phyloP scores from a whole-genome alignment of 2,797 vertebrate genomes.

The Epinephelus awoara region DNA sequence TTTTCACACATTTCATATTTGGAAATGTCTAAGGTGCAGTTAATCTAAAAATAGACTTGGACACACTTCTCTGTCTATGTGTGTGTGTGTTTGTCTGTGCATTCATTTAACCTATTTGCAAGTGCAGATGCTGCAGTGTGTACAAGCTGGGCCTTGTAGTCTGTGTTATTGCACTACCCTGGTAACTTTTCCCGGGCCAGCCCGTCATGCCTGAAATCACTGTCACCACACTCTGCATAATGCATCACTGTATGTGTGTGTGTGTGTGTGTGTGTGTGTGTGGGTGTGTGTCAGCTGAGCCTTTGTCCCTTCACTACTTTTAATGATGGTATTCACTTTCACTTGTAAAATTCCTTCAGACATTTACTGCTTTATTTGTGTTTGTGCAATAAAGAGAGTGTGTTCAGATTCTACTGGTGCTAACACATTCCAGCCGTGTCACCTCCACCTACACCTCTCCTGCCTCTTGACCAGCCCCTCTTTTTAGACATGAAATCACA shows the following conservation, averaged over 20 bases:
- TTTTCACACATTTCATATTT: conserved; percentile 15
- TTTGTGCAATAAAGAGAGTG: background rate
- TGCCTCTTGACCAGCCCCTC: background rate
- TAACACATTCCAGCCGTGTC: conserved; percentile 31
- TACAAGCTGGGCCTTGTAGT: conserved; percentile 47
- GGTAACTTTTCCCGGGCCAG: conserved; percentile 30
- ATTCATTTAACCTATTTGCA: conserved; percentile 23
- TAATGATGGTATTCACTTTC: conserved; percentile 23
- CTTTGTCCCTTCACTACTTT: conserved; percentile 33
- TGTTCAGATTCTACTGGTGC: conserved; percentile 5
- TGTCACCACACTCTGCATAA: conserved; percentile 32
- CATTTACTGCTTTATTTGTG: background rate
- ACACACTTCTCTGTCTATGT: background rate
- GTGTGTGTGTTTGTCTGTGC: conserved; percentile 10
- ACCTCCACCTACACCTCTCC: conserved; percentile 11
- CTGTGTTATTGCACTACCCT: conserved; percentile 30
- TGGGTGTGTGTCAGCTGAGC: conserved; percentile 13
- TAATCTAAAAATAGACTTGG: conserved; percentile 23
- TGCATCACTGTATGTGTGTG: conserved; percentile 20
- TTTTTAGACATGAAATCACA: conserved; percentile 9
- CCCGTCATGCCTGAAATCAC: conserved; percentile 42
- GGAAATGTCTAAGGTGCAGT: background rate
- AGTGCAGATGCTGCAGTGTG: conserved; percentile 21
- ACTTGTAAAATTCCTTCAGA: conserved; percentile 23
- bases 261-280: conserved; percentile 14